Conservation (phyloP, 2,888 invertebrate genomes). For the Spisula solida region DNA sequence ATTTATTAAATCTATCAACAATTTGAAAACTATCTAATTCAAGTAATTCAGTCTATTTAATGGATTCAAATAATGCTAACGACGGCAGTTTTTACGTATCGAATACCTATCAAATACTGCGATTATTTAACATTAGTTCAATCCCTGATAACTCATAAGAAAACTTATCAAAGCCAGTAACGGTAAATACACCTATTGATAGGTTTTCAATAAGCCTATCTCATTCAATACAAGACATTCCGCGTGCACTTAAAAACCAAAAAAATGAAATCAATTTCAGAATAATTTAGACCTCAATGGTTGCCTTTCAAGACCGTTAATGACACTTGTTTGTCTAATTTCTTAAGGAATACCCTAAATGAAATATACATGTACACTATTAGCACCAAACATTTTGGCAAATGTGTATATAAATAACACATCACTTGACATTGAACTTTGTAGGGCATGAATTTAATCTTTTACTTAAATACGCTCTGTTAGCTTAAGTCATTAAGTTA, state of each 20-base stretch:
- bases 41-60: slow-evolving; percentile 38
- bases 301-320: too few relatives aligned
- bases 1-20: slow-evolving; percentile 33
- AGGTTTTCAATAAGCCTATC: slow-evolving; percentile 21
- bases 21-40: slow-evolving; percentile 40
- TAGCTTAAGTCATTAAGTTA: slow-evolving; percentile 19
- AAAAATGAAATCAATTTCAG: slow-evolving; percentile 25
- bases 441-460: slow-evolving; percentile 5
- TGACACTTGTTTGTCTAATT: background rate
- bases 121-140: slow-evolving; percentile 42
- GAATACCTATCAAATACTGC: slow-evolving; percentile 21
- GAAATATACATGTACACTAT: background rate
- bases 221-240: slow-evolving; percentile 26
- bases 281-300: background rate
- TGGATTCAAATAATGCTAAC: slow-evolving; percentile 13
- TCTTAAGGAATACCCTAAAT: background rate
- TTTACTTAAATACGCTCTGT: background rate
- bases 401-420: background rate
- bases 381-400: background rate
- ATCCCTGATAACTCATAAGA: slow-evolving; percentile 22
- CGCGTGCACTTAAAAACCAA: slow-evolving; percentile 3
- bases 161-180: background rate
- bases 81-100: slow-evolving; percentile 22
- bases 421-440: slow-evolving; percentile 20
- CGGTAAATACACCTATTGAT: slow-evolving; percentile 32